Conservation (phyloP, 2,797 vertebrate species). For the Labeo calbasu region DNA sequence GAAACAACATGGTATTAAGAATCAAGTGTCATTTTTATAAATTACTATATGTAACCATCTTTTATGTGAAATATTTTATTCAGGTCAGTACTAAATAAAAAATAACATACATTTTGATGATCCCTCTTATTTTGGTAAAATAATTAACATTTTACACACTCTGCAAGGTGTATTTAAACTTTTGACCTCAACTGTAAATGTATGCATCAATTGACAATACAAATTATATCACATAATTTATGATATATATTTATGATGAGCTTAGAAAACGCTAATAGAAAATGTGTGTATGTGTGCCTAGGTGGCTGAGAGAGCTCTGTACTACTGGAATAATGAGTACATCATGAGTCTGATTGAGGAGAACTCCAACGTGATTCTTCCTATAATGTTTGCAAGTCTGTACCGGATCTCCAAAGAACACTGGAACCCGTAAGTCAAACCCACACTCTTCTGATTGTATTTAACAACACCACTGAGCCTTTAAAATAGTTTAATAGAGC, state of each 20-base stretch:
- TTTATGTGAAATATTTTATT: no score
- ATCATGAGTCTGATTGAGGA: slow-evolving; percentile 99
- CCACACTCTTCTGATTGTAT: not conserved
- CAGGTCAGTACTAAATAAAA: no score
- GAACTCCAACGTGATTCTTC: slow-evolving; percentile 98
- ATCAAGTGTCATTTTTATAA: no score
- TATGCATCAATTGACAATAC: not conserved
- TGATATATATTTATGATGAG: not conserved
- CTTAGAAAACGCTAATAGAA: not conserved
- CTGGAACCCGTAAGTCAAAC: slow-evolving; percentile 94
- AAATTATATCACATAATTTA: not conserved
- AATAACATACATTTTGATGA: no score
- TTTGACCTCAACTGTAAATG: not conserved
- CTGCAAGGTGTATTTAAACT: no score
- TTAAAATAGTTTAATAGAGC: not conserved
- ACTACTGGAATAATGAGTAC: slow-evolving; percentile 99
- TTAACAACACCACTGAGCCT: not conserved
- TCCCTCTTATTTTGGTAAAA: no score
- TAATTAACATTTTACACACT: no score
- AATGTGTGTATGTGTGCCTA: slow-evolving; percentile 63
- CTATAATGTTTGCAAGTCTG: slow-evolving; percentile 98
- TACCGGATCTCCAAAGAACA: slow-evolving; percentile 99
- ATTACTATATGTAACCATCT: no score
- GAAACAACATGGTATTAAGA: no score
- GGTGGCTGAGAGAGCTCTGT: slow-evolving; percentile 96